Conservation (phyloP, 2,797 vertebrate species). For the Strix occidentalis region DNA sequence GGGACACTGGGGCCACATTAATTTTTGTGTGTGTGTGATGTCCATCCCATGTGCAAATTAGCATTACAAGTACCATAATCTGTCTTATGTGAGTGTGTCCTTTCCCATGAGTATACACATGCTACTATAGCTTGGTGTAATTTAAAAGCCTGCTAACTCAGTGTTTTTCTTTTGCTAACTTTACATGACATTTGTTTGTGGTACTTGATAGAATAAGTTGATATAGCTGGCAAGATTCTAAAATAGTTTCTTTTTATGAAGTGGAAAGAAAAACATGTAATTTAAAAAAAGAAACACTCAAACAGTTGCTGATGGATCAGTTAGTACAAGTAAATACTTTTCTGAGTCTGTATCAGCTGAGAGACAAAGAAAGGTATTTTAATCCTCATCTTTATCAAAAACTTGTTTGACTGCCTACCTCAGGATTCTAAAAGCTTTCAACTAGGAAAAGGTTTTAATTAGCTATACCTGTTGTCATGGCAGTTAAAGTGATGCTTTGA, state of each 20-base stretch:
- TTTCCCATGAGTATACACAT: slow-evolving; percentile 78
- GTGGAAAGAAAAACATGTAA: not conserved
- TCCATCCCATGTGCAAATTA: slow-evolving; percentile 86
- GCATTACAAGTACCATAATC: slow-evolving; percentile 82
- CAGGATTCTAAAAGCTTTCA: not conserved
- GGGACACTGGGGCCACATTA: slow-evolving; percentile 84
- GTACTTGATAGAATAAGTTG: not conserved
- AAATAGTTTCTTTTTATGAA: slow-evolving; percentile 10
- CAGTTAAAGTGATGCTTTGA: not conserved
- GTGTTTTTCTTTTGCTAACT: slow-evolving; percentile 56
- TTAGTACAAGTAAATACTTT: slow-evolving; percentile 3
- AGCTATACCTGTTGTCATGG: not conserved
- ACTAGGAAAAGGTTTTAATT: not conserved
- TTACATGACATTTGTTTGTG: slow-evolving; percentile 5
- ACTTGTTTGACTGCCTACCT: not conserved
- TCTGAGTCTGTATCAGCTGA: not conserved
- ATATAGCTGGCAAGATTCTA: not conserved
- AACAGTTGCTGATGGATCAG: not conserved
- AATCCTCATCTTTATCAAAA: not conserved
- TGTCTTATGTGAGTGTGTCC: slow-evolving; percentile 80
- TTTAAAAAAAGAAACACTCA: not conserved
- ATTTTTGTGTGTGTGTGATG: slow-evolving; percentile 81
- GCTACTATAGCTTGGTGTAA: slow-evolving; percentile 72
- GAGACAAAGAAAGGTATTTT: not conserved
- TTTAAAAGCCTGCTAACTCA: slow-evolving; percentile 73